phyloP scores from a whole-genome alignment of 2,113 vertebrate species.

The Pachypanchax playfairii region DNA sequence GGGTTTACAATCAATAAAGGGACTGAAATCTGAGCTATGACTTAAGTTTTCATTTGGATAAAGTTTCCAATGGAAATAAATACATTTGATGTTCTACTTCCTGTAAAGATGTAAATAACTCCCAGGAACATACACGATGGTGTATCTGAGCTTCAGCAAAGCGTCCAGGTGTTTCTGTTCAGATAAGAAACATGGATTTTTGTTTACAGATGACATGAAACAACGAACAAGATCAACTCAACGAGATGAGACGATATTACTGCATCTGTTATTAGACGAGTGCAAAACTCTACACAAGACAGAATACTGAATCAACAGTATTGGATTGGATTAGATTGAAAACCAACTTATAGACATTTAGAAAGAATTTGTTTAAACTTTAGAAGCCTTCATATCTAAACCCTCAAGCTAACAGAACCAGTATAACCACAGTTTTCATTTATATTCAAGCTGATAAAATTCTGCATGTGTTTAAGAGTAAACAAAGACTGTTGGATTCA shows the following conservation, averaged over 20 bases:
- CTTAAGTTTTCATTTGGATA: neutral
- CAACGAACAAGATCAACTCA: conserved; percentile 8
- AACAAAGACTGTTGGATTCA: neutral
- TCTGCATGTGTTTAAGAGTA: conserved; percentile 3
- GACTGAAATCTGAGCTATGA: neutral
- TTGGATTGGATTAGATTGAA: conserved; percentile 58
- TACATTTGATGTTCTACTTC: too few relatives aligned
- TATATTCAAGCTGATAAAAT: conserved; percentile 6
- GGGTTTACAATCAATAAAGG: neutral
- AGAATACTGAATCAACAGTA: conserved; percentile 27
- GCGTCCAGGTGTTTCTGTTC: conserved; percentile 31
- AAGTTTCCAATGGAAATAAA: rapidly evolving
- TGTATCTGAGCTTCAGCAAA: conserved; percentile 6
- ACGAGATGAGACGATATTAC: conserved; percentile 12
- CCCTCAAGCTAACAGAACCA: conserved; percentile 7
- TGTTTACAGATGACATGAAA: conserved; percentile 21
- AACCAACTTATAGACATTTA: too few relatives aligned
- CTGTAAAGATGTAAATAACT: conserved; percentile 1
- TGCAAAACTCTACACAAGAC: conserved; percentile 3
- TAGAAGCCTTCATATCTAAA: neutral
- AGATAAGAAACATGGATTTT: conserved; percentile 12
- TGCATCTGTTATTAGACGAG: conserved; percentile 11
- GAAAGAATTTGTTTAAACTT: conserved; percentile 23
- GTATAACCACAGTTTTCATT: neutral
- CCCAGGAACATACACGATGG: neutral